These are phyloP conservation scores for Eupristina koningsbergeri DNA, from an alignment of 1,140 invertebrate genomes.

Conservation along the genomic window DNA sequence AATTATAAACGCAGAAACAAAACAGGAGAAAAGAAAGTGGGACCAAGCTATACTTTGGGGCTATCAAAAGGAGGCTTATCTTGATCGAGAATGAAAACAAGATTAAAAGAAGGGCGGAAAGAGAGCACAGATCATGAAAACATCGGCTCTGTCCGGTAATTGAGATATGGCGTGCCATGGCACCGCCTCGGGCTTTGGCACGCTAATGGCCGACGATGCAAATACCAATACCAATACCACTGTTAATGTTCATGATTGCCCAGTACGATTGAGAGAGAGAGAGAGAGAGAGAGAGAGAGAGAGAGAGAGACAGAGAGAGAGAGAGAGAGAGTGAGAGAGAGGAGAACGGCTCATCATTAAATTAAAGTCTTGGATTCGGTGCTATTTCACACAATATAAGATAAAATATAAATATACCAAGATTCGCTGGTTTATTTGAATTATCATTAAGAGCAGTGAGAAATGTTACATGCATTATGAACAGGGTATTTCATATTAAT, in stretches of 20 bases:
- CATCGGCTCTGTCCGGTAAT: constrained; percentile 64
- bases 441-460: not conserved
- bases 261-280: constrained; percentile 50
- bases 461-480: not conserved
- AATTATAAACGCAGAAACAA: not conserved
- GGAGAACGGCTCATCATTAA: not conserved
- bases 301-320: not conserved
- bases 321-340: not conserved
- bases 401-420: not conserved
- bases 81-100: constrained; percentile 31
- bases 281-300: constrained; percentile 22
- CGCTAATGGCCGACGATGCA: constrained; percentile 68
- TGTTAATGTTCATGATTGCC: constrained; percentile 64
- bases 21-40: not conserved
- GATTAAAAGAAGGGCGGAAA: constrained; percentile 51
- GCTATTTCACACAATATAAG: not conserved
- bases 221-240: constrained; percentile 66
- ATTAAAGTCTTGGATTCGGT: not conserved
- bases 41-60: not conserved
- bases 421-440: not conserved
- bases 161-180: constrained; percentile 65
- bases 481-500: not conserved
- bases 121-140: constrained; percentile 61
- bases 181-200: constrained; percentile 43
- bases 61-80: constrained; percentile 3